Evolutionary conservation across 2,797 vertebrate genomes (phyloP).

Genomic region (Sphenopsis melanotis): DNA sequence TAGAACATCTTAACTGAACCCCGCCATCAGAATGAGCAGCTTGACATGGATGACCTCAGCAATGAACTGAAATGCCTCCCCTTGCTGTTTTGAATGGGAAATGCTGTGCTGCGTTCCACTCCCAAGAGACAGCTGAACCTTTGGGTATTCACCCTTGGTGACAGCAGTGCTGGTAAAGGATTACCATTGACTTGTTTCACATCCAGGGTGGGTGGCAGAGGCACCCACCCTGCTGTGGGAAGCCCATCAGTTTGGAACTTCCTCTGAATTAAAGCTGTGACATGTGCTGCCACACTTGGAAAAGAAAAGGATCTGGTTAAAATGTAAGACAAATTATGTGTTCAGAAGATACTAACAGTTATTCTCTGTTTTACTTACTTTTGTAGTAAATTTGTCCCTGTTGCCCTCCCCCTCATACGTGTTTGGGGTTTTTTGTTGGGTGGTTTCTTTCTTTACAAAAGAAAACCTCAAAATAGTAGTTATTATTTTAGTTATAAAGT

Average conservation of each 20-base stretch:
- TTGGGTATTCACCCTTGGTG: neutral
- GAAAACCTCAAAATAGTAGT: neutral
- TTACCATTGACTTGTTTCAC: neutral
- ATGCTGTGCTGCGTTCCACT: neutral
- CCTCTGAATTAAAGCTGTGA: neutral
- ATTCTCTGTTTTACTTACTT: neutral
- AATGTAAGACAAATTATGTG: neutral
- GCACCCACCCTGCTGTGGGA: neutral
- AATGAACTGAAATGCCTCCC: neutral
- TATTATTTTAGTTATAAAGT: neutral
- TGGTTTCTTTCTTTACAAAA: neutral
- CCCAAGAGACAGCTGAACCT: neutral
- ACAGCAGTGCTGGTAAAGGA: neutral
- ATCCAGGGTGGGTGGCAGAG: neutral
- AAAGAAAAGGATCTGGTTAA: neutral
- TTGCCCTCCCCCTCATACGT: rapidly evolving
- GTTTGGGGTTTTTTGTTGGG: neutral
- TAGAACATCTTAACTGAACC: neutral
- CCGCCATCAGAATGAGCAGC: neutral
- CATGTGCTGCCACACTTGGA: neutral
- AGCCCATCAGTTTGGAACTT: rapidly evolving
- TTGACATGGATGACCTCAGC: neutral
- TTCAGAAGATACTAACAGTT: neutral
- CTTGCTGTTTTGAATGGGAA: neutral
- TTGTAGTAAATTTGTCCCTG: neutral